A percentile compares a stretch with the other conserved stretches of the same genome.
These are phyloP conservation scores for Lordiphosa clarofinis DNA, from an alignment of 1,140 invertebrate species.

Conservation along the genomic window DNA sequence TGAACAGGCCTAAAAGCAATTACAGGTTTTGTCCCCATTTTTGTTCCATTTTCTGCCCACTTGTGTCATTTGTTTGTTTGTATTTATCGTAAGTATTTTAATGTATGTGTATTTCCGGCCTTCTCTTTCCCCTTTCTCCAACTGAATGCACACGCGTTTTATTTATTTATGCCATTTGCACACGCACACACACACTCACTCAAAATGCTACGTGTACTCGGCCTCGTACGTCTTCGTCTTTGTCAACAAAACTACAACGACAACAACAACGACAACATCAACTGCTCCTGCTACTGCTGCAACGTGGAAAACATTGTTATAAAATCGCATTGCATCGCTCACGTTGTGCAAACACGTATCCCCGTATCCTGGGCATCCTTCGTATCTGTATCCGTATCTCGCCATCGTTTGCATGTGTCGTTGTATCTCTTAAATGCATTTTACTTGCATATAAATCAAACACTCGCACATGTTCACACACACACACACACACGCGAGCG, in stretches of 20 bases:
- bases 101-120: constrained; percentile 67
- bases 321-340: constrained; percentile 76
- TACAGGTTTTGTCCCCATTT: constrained; percentile 18
- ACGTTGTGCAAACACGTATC: constrained; percentile 73
- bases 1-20: constrained; percentile 26
- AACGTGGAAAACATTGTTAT: constrained; percentile 77
- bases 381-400: constrained; percentile 24
- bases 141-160: constrained; percentile 63
- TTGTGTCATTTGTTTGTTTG: constrained; percentile 20
- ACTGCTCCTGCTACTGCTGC: constrained; percentile 15
- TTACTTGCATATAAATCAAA: constrained; percentile 76
- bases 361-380: constrained; percentile 15
- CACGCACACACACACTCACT: constrained; percentile 28
- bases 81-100: constrained; percentile 65
- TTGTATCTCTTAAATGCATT: constrained; percentile 70
- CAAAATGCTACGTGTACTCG: constrained; percentile 26
- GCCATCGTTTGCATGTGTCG: constrained; percentile 35
- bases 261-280: constrained; percentile 27
- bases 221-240: constrained; percentile 75
- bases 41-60: no score
- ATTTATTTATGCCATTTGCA: constrained; percentile 75
- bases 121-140: constrained; percentile 31
- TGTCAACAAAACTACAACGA: constrained; percentile 68
- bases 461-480: constrained; percentile 24
- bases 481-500: constrained; percentile 16